A percentile compares a stretch with the other conserved stretches of the same genome.
These are phyloP conservation scores for Hipparchia semele DNA, from an alignment of 2,888 invertebrate species.

Conservation along the genomic window DNA sequence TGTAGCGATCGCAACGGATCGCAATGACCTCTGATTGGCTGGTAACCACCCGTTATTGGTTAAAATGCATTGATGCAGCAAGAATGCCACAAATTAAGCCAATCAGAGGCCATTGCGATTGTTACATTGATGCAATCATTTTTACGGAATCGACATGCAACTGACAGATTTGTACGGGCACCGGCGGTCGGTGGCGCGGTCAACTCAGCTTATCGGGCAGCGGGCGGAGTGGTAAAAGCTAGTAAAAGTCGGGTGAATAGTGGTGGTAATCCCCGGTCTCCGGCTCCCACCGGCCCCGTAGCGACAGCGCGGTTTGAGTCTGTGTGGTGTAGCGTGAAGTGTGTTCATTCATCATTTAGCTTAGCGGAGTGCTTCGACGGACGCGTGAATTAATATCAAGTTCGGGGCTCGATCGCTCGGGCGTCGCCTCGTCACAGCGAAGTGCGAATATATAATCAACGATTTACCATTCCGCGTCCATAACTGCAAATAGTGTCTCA, in stretches of 20 bases:
- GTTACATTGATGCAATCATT: no score
- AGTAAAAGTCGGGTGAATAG: conserved; percentile 11
- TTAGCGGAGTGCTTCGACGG: conserved; percentile 46
- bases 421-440: conserved; percentile 66
- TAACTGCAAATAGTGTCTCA: conserved; percentile 61
- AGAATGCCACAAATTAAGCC: no score
- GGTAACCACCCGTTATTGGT: no score
- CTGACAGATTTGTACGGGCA: no score
- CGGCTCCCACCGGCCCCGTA: background rate
- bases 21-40: no score
- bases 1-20: no score
- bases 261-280: conserved; percentile 12
- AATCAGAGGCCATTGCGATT: no score
- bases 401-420: conserved; percentile 49
- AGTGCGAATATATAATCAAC: conserved; percentile 72
- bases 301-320: conserved; percentile 13
- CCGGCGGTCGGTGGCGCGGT: no score
- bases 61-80: no score
- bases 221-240: no score
- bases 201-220: no score
- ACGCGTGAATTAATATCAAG: conserved; percentile 51
- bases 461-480: conserved; percentile 62
- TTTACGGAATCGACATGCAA: no score
- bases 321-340: conserved; percentile 38
- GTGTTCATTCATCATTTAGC: conserved; percentile 38